Base-by-base conservation (phyloP, 2,797 vertebrate genomes). In the Liasis olivaceus region DNA sequence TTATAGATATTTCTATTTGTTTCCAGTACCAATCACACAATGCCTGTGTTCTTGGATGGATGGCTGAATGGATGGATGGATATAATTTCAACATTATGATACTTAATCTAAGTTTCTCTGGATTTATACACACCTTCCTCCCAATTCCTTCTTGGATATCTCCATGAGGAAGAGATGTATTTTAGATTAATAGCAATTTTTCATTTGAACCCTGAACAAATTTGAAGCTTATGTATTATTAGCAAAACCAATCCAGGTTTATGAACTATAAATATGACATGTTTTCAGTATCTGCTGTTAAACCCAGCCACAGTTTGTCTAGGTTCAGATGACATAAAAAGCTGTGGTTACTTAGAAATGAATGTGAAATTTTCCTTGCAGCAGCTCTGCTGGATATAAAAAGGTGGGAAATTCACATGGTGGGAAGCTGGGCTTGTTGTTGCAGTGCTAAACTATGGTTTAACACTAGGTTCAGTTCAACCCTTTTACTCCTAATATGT, bases 401-500 rank as follows among this genome's bases (percentile, higher is more conserved):
- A 47, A 13, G 22, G 59, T 42, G 42, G 22, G 6, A 60, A 28
- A 60, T 20, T 77, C 81, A 4, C 36, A 58, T 60, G 56, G 36
- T 12, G 58, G 51, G 36, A 84, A 12, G 14, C 58, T 36, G 31
- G 28, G 24, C 8, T 77, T 77, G 8, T 77, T 77, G 31, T 20
- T 77, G 17, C 31, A 42, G 2, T 77, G 69, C 36, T 42, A 77
- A 42, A 22, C 17, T 77, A 51, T 31, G 17, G 11, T 31, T 77
- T 62, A 88, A 58, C 60, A 77, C n/a, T 86, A 36, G 60, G 11
- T 64, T 28, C 15, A n/a, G 56, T 36, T 6, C 69, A 63, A 20
- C 1, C 26, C 64, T 94, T 22, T 92, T 47, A 56, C 58, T 90
- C 36, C 89, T 94, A 94, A 87, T 94, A 5, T 94, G 15, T 96